These are phyloP conservation scores for Bombus consobrinus DNA, from an alignment of 1,140 invertebrate species.

Conservation along the genomic window DNA sequence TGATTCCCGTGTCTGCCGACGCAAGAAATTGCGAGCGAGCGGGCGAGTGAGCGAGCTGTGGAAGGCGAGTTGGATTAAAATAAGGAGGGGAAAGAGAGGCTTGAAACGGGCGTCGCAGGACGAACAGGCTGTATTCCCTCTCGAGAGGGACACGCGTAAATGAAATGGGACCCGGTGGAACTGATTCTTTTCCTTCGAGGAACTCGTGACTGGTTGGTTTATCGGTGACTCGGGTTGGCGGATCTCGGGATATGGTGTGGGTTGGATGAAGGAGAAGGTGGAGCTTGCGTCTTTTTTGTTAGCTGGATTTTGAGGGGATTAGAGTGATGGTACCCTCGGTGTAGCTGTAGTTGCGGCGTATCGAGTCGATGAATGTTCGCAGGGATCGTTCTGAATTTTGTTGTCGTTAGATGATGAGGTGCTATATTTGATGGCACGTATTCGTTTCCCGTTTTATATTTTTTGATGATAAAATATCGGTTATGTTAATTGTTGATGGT, in stretches of 20 bases:
- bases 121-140: background rate
- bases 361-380: background rate
- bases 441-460: no score
- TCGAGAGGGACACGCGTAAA: background rate
- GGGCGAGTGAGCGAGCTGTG: background rate
- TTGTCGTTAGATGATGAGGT: background rate
- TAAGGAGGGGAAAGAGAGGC: background rate
- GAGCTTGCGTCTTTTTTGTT: background rate
- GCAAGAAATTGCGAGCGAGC: conserved; percentile 36
- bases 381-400: background rate
- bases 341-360: background rate
- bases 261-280: background rate
- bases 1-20: conserved; percentile 48
- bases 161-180: conserved; percentile 4
- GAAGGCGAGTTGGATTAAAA: background rate
- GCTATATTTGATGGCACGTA: no score
- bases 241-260: no score
- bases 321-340: background rate
- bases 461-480: no score
- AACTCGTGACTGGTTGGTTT: conserved; percentile 1
- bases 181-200: background rate
- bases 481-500: no score
- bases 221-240: background rate
- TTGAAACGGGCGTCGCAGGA: no score
- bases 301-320: background rate